Conservation (phyloP, 2,888 invertebrate genomes). For the Polydrusus cervinus region DNA sequence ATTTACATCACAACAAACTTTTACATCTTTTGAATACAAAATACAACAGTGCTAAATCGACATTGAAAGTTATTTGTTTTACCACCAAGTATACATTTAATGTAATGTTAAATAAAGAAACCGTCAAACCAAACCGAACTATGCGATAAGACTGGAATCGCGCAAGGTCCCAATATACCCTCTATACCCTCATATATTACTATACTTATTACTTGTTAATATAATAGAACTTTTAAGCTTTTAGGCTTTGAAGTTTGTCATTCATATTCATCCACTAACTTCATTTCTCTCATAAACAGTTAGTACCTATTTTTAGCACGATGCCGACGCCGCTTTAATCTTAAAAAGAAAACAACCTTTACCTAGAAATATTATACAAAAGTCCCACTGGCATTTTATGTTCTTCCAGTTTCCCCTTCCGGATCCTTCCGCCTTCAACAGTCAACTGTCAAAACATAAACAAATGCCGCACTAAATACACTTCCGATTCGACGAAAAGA, state of each 20-base stretch:
- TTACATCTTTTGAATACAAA: no score
- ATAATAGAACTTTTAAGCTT: no score
- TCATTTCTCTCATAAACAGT: background rate
- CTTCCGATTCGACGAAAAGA: slow-evolving; percentile 23
- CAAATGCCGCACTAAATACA: slow-evolving; percentile 10
- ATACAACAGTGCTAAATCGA: no score
- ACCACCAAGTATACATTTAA: no score
- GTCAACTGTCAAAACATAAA: slow-evolving; percentile 43
- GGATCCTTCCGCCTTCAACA: slow-evolving; percentile 15
- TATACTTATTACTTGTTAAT: no score
- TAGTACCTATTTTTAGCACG: background rate
- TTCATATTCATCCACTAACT: slow-evolving; percentile 1
- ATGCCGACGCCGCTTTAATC: slow-evolving; percentile 14
- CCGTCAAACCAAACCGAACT: no score
- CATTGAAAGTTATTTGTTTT: no score
- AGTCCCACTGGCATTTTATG: slow-evolving; percentile 74
- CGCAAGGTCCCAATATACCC: no score
- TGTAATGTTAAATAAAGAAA: no score
- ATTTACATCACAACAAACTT: no score
- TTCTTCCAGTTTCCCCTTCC: slow-evolving; percentile 33
- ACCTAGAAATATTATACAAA: slow-evolving; percentile 77
- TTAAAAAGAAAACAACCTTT: slow-evolving; percentile 57
- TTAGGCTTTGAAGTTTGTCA: background rate
- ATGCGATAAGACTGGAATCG: no score
- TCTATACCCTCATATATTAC: no score